Evolutionary conservation across 2,888 invertebrate species (phyloP).

Genomic region (Eristalis intricaria): DNA sequence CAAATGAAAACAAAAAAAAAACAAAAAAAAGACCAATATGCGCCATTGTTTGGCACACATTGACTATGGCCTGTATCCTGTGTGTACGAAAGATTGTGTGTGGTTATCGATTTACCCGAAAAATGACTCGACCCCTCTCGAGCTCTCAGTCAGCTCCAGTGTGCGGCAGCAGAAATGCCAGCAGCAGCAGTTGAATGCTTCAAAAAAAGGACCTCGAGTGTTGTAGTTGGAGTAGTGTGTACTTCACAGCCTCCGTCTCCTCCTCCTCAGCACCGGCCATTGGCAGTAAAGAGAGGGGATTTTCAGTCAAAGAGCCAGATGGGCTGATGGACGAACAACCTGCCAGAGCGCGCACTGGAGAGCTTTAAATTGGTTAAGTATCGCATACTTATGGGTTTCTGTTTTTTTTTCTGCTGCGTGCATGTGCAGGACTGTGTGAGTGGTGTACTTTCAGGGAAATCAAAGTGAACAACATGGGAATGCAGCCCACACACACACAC

Average conservation of each 20-base stretch:
- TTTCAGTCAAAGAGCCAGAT: slow-evolving; percentile 26
- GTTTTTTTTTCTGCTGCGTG: background rate
- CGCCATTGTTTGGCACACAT: slow-evolving; percentile 69
- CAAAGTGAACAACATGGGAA: slow-evolving; percentile 58
- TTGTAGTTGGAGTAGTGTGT: slow-evolving; percentile 31
- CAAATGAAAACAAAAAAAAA: slow-evolving; percentile 7
- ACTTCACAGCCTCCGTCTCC: background rate
- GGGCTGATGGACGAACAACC: slow-evolving; percentile 2
- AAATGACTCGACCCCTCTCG: slow-evolving; percentile 35
- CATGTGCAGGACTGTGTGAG: background rate
- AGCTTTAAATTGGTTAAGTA: slow-evolving; percentile 72
- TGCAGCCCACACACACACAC: slow-evolving; percentile 22
- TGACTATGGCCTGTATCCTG: slow-evolving; percentile 35
- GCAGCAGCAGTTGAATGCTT: slow-evolving; percentile 40
- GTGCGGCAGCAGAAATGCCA: slow-evolving; percentile 11
- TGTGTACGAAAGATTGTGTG: slow-evolving; percentile 44
- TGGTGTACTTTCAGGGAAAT: slow-evolving; percentile 39
- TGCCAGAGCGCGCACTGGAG: slow-evolving; percentile 57
- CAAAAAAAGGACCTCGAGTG: slow-evolving; percentile 16
- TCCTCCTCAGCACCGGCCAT: background rate
- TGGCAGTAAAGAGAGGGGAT: slow-evolving; percentile 42
- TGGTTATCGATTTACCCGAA: slow-evolving; percentile 68
- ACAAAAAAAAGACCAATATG: slow-evolving; percentile 26
- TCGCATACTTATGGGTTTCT: slow-evolving; percentile 67
- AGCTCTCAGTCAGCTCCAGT: background rate